Base-by-base conservation (phyloP, 2,888 invertebrate species). In the Rhagonycha lutea region DNA sequence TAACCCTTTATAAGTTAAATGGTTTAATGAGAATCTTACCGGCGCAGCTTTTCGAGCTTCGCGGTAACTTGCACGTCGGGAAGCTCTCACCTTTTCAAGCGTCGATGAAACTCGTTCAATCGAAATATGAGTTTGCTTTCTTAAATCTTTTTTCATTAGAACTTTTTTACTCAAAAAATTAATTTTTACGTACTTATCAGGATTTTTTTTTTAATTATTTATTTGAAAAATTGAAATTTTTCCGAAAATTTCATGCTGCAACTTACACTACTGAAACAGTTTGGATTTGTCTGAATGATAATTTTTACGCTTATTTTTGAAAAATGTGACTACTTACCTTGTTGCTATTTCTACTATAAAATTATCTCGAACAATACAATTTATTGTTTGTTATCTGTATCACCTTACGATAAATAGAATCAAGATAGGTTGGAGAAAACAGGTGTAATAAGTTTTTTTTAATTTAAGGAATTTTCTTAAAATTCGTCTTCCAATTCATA, bases 1-100 rank as follows among this genome's bases (percentile, higher is more conserved):
- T 26, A 11, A 24, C 32, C 70, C 72, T 72, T 62, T 75, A 71
- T 75, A 69, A 69, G 47, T 47, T 47, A 47, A 47, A 47, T 47
- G 14, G 24, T 47, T 69, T 14, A 60, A 69, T 47, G n/a, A 18
- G 23, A 14, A 62, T 47, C 18, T 62, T 65, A 24, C n/a, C 14
- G 63, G 18, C 12, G 18, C 47, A 65, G 63, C 63, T 65, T 65
- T 65, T 65, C 18, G 26, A 65, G n/a, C 18, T 24, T 63, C 9
- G 63, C 63, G 12, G 18, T 63, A 24, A 63, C 14, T 63, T 24
- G 63, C 23, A 26, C 63, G n/a, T 47, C 47, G 47, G n/a, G 8
- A 12, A 9, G 28, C 28, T 67, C 14, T 28, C 14, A 67, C 26
- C 9, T 28, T 26, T 26, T 67, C 26, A 24, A 67, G 67, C 67